Base-by-base conservation (phyloP, 2,797 vertebrate species). In the Acropternis orthonyx region DNA sequence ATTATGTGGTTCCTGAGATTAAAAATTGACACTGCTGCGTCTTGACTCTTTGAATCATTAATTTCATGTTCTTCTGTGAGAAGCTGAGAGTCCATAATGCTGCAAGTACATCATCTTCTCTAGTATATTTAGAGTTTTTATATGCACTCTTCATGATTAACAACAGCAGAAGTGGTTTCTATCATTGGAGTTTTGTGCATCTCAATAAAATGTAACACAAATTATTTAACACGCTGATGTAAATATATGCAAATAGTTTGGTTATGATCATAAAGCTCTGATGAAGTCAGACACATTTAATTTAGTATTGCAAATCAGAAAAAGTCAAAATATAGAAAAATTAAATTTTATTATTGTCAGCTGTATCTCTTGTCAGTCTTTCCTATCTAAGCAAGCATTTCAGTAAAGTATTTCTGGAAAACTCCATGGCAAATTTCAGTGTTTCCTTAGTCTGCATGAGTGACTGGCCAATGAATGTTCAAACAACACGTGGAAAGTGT, bases 1-100 rank as follows among this genome's bases (percentile, higher is more conserved):
- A 88, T 67, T 46, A 11, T 71, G 68, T 61, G 52, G 46, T 75
- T 93, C 73, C 48, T 52, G 7, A 77, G 75, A 65, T 82, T 34
- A 51, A 89, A 54, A 82, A 46, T n/a, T 41, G 65, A 56, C 46
- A 6, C 73, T 81, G 46, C 66, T 89, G 1, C 39, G 8, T 78
- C 73, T 92, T 87, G 73, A 37, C 21, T 94, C 32, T 92, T 80
- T 68, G 69, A 91, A 55, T 89, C 74, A 28, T 85, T 92, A 37
- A 79, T 73, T 72, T 93, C 63, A 54, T 67, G 19, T 63, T 73
- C 48, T 88, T 84, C 28, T 67, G 1, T 32, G 71, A 52, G 66
- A 69, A 66, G 44, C 1, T 44, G 55, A 62, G 74, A 71, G 34
- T 92, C 48, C 32, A 8, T 76, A 78, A 44, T 63, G 66, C 85